Evolutionary conservation across 1,140 invertebrate genomes (phyloP), one percentile per base, ranked within the genome.

Genomic region (Phymastichus coffea): DNA sequence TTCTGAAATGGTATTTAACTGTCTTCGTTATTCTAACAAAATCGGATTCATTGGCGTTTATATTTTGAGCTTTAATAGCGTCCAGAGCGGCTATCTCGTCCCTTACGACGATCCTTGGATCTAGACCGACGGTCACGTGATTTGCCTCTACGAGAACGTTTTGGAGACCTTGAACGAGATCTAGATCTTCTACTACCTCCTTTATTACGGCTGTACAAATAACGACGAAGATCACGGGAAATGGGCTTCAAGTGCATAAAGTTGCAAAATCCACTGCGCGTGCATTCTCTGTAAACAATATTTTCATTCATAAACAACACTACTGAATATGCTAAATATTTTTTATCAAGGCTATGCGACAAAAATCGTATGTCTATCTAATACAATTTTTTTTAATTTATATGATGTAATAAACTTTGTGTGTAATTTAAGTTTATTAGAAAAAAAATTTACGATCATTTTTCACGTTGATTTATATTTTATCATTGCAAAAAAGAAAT

Each of bases 211-310:
- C 76, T 73, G 54, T 75, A 78, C 19, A 71, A 65, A 53, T 91
- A 95, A 73, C 94, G 85, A 57, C 95, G 83, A 23, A 98, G 77
- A 72, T 95, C 94, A 65, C 95, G 81, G 0, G 95, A 98, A 70
- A 99, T 99, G 37, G 96, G 97, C 74, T 99, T 99, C 73, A 99
- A 82, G 76, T 99, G 97, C 97, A 99, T 99, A 76, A 99, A 99
- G 81, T 99, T 99, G 79, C 97, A 99, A 79, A 99, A 99, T 44
- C 97, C 97, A 72, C 95, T 97, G 55, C 97, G 83, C 1, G 95
- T 98, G 75, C 97, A 99, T 81, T 98, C 96, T 4, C 87, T 89
- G 73, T 40, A 78, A 56, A 65, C 56, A 33, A 33, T 12, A 6
- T 7, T 33, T 33, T 7, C 28, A 58, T 17, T 17, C 44, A 10